A percentile compares a stretch with the other conserved stretches of the same genome.
These are phyloP conservation scores for Cyphomyrus plagiostoma DNA, from an alignment of 2,113 vertebrate species.

Conservation along the genomic window DNA sequence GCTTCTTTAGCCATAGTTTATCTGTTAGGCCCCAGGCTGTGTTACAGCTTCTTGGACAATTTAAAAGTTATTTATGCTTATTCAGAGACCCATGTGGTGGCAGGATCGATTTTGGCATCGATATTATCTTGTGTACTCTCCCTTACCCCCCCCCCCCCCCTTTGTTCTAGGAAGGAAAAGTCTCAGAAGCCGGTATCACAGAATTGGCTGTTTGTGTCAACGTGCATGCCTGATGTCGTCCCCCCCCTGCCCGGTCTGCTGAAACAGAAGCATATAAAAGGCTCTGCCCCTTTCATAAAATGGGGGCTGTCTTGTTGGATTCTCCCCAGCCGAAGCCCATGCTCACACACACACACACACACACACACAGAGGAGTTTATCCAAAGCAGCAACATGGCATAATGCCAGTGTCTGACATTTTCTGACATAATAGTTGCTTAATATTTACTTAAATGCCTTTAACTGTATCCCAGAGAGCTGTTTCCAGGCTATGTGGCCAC, in stretches of 20 bases:
- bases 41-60: neutral
- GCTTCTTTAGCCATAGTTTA: neutral
- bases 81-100: neutral
- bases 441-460: slow-evolving; percentile 39
- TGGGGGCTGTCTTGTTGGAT: neutral
- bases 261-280: neutral
- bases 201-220: neutral
- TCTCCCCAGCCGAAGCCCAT: neutral
- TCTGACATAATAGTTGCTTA: slow-evolving; percentile 23
- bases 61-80: neutral
- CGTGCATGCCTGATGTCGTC: neutral
- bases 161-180: neutral
- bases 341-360: neutral
- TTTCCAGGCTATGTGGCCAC: slow-evolving; percentile 33
- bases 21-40: neutral
- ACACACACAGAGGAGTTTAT: neutral
- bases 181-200: neutral
- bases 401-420: neutral
- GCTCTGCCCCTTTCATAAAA: neutral
- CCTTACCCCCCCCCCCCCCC: neutral
- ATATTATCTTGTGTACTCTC: neutral
- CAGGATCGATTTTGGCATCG: neutral
- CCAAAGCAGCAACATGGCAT: neutral
- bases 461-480: slow-evolving; percentile 33
- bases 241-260: neutral